Conservation (phyloP, 2,888 invertebrate species). For the Crioceris asparagi region DNA sequence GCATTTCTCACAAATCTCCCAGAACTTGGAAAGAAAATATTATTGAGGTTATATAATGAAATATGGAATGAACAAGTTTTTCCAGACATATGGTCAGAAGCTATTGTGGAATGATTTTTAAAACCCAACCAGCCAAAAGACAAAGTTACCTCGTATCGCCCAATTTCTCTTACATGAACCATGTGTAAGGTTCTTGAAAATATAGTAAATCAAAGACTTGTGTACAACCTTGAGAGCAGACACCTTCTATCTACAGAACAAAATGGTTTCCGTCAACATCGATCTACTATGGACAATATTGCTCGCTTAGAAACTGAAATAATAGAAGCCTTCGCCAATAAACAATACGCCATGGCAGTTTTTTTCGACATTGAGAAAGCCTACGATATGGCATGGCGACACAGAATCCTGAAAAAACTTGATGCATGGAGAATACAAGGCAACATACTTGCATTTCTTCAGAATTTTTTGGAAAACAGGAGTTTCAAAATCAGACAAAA, state of each 20-base stretch:
- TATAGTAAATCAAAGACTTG: slow-evolving; percentile 2
- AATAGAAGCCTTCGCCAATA: slow-evolving; percentile 2
- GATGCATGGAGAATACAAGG: background rate
- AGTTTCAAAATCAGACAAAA: background rate
- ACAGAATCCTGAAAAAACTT: background rate
- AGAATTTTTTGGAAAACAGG: slow-evolving; percentile 1
- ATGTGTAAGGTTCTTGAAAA: slow-evolving; percentile 2
- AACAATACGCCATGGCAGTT: slow-evolving; percentile 3
- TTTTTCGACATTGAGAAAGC: slow-evolving; percentile 4
- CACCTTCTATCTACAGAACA: background rate
- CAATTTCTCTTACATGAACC: background rate
- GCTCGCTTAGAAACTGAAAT: background rate
- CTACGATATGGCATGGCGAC: slow-evolving; percentile 1
- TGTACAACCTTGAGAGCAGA: background rate
- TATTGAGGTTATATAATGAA: background rate
- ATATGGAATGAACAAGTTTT: background rate
- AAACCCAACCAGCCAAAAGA: background rate
- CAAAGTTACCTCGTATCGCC: background rate
- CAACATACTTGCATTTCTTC: slow-evolving; percentile 1
- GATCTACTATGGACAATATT: slow-evolving; percentile 1
- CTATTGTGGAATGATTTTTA: background rate
- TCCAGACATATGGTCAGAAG: background rate
- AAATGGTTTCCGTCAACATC: background rate
- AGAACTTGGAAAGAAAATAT: background rate
- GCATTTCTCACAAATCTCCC: background rate